phyloP scores from a whole-genome alignment of 1,140 invertebrate genomes.

The Battus philenor region DNA sequence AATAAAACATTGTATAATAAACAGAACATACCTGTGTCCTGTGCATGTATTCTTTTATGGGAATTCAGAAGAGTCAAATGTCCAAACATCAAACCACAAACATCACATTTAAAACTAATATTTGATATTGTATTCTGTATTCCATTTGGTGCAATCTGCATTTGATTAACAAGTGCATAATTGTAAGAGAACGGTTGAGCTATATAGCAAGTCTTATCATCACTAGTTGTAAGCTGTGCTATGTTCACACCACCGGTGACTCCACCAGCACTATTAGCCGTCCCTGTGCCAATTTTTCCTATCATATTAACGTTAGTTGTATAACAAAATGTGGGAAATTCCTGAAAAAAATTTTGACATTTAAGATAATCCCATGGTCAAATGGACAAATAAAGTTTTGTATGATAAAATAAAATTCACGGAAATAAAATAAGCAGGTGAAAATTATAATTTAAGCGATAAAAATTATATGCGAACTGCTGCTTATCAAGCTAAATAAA shows the following conservation, averaged over 20 bases:
- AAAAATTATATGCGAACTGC: too few species aligned
- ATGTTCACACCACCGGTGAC: constrained; percentile 80
- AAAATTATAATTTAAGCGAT: too few species aligned
- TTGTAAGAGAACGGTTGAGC: constrained; percentile 84
- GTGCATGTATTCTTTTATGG: constrained; percentile 87
- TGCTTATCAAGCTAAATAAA: constrained; percentile 3
- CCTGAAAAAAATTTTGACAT: constrained; percentile 67
- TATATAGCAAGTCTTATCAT: constrained; percentile 83
- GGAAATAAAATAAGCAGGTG: constrained; percentile 5
- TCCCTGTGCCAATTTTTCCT: constrained; percentile 75
- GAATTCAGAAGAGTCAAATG: constrained; percentile 86
- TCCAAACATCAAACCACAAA: constrained; percentile 88
- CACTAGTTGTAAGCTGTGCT: constrained; percentile 78
- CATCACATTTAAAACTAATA: constrained; percentile 90
- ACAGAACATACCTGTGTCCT: constrained; percentile 66
- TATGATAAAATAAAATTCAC: too few species aligned
- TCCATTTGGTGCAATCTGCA: constrained; percentile 78
- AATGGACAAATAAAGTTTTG: too few species aligned
- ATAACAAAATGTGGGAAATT: constrained; percentile 82
- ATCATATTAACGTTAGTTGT: constrained; percentile 82
- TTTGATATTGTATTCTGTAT: constrained; percentile 84
- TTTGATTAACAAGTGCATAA: constrained; percentile 80
- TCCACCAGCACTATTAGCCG: constrained; percentile 60
- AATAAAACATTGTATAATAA: background rate
- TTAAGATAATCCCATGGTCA: too few species aligned